Evolutionary conservation across 2,888 invertebrate genomes (phyloP), one percentile per base, ranked within the genome.

Genomic region (Cryptocheilus praepositus): DNA sequence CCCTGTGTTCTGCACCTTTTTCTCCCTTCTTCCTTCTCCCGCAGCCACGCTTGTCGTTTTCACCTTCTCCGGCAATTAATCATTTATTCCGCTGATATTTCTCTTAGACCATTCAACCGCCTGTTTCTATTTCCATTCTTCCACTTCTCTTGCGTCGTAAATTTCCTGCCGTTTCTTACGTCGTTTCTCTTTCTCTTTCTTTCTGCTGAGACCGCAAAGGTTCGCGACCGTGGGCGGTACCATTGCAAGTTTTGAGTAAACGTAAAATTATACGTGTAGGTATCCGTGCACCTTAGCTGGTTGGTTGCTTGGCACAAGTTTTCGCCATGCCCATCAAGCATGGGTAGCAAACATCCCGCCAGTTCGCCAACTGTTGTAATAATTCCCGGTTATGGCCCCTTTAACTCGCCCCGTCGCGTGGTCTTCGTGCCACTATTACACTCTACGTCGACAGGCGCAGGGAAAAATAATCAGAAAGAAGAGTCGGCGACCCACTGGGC

Each of bases 351-450:
- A 75, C 73, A 72, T 64, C 66, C 71, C 67, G 59, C 68, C 71
- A 72, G 70, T 81, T 68, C 61, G 68, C 66, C 77, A 76, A 80
- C 77, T 79, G 77, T 78, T 76, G 76, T 73, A 71, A 82, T 82
- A 79, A 83, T 80, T 84, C 74, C 70, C 61, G 58, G 69, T 79
- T 74, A 74, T 58, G 55, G 25, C 7, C 58, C 21, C 19, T 43
- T 44, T 49, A 45, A 49, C 18, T 58, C 59, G 61, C 52, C 43
- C 36, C 45, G 67, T n/a, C n/a, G 21, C 51, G 61, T 22, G 28
- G 28, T 54, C 60, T 45, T 49, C 51, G 16, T 28, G 55, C 11
- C 28, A 49, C 49, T 18, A 49, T 49, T 16, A 16, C 18, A 16
- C 16, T n/a, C 49, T 5, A 18, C 58, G 21, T n/a, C 36, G 21